phyloP scores from a whole-genome alignment of 2,113 vertebrate genomes.

The Odobenus rosmarus region DNA sequence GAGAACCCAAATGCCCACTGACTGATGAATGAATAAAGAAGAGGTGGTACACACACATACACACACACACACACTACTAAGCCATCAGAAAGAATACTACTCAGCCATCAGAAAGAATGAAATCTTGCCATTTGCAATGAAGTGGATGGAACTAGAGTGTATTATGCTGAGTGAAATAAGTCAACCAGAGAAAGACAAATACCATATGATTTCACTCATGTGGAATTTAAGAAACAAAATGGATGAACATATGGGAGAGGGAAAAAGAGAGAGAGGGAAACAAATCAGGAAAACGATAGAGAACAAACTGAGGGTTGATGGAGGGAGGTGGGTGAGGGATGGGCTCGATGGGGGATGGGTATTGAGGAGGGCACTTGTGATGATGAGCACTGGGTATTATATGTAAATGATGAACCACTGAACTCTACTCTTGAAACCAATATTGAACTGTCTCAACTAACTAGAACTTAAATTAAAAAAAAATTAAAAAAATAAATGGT shows the following conservation, averaged over 20 bases:
- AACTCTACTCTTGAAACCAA: neutral
- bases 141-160: neutral
- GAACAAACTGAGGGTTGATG: neutral
- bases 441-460: neutral
- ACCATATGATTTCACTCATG: neutral
- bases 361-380: neutral
- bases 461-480: neutral
- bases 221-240: neutral
- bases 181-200: neutral
- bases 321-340: neutral
- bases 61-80: too few species aligned
- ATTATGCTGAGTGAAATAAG: neutral
- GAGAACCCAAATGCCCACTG: neutral
- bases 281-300: neutral
- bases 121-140: neutral
- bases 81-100: neutral
- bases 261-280: neutral
- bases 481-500: neutral
- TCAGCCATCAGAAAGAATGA: neutral
- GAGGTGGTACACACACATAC: too few species aligned
- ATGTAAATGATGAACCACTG: neutral
- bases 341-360: neutral
- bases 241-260: neutral
- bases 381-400: neutral
- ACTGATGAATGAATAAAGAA: neutral